Percentiles rank a stretch among this genome's conserved stretches.
phyloP scores from a whole-genome alignment of 2,113 vertebrate genomes.

The Myrmecobius fasciatus region DNA sequence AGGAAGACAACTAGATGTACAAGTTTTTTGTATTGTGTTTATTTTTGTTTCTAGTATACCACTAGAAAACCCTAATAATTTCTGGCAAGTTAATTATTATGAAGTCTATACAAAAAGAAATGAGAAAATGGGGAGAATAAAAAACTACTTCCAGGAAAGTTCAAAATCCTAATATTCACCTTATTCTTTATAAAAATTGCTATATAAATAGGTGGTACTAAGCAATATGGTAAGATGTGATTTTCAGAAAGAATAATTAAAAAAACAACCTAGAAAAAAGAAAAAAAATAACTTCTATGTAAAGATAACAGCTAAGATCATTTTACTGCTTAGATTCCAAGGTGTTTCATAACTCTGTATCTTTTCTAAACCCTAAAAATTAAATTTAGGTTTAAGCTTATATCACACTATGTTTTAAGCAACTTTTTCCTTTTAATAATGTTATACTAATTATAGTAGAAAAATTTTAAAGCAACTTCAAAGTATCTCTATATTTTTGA shows the following conservation, averaged over 20 bases:
- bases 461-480: constrained; percentile 27
- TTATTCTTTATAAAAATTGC: neutral
- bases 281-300: neutral
- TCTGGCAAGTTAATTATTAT: neutral
- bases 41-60: neutral
- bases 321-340: neutral
- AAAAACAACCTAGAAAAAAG: neutral
- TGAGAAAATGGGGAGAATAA: neutral
- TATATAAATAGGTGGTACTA: neutral
- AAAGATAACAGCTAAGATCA: neutral
- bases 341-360: neutral
- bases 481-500: constrained; percentile 34
- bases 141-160: neutral
- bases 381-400: neutral
- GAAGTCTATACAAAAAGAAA: neutral
- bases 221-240: neutral
- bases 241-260: neutral
- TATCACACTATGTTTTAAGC: constrained; percentile 28
- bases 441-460: constrained; percentile 26
- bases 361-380: neutral
- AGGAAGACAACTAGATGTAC: neutral
- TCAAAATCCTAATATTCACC: neutral
- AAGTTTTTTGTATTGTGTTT: neutral
- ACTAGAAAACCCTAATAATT: neutral
- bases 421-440: constrained; percentile 7